A percentile compares a stretch with the other conserved stretches of the same genome.
These are phyloP conservation scores for Digitonthophagus gazella DNA, from an alignment of 2,888 invertebrate species.

Conservation along the genomic window DNA sequence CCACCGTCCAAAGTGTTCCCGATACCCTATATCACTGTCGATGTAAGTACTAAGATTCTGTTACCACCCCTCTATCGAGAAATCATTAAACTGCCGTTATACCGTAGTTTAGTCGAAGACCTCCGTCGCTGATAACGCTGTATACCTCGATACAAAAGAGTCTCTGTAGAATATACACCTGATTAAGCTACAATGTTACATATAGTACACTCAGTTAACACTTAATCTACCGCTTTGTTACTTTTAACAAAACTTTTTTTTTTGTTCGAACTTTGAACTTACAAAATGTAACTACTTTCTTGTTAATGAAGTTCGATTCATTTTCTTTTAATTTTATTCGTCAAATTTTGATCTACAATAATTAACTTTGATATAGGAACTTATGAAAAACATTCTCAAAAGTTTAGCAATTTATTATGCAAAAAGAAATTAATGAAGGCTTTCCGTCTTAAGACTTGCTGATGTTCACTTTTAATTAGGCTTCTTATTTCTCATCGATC, in stretches of 20 bases:
- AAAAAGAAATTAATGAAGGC: neutral
- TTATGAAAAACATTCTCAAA: neutral
- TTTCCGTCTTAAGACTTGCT: neutral
- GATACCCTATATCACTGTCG: constrained; percentile 52
- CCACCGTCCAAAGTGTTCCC: constrained; percentile 55
- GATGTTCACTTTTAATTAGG: neutral
- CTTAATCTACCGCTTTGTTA: too few species aligned
- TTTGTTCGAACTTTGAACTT: too few species aligned
- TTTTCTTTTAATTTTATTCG: too few species aligned
- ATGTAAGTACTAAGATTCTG: constrained; percentile 48
- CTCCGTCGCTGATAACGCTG: neutral
- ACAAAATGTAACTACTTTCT: too few species aligned
- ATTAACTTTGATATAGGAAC: too few species aligned
- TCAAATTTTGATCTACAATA: too few species aligned
- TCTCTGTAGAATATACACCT: too few species aligned
- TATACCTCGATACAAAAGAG: neutral
- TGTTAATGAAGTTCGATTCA: too few species aligned
- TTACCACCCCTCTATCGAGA: neutral
- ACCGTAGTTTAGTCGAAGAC: neutral
- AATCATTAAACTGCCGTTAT: neutral
- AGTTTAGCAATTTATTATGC: neutral
- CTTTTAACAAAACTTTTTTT: too few species aligned
- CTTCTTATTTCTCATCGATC: neutral
- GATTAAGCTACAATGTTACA: too few species aligned
- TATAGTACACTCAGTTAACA: too few species aligned